Percentiles rank a stretch among this genome's conserved stretches.
Evolutionary conservation across 2,113 vertebrate species (phyloP).

Genomic region (Poeciliopsis turrubarensis): DNA sequence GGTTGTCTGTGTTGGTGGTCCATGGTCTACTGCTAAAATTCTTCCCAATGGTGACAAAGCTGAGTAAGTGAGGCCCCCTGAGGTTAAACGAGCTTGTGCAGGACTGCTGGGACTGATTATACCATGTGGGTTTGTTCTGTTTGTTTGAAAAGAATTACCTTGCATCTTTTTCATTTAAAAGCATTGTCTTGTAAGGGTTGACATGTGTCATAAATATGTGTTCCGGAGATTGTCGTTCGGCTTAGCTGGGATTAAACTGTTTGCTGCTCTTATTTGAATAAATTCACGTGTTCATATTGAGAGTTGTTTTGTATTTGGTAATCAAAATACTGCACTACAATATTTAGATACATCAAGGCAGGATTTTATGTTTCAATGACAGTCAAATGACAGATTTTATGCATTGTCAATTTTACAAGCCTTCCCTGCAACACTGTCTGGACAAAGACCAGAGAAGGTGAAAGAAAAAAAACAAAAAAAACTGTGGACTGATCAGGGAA

Average conservation of each 20-base stretch:
- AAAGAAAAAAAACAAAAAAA: constrained; percentile 2
- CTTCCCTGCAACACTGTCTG: constrained; percentile 48
- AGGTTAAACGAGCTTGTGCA: constrained; percentile 49
- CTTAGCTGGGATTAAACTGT: constrained; percentile 12
- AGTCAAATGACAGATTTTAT: no score
- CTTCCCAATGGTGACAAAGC: constrained; percentile 41
- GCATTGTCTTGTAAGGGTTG: constrained; percentile 29
- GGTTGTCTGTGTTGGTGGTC: constrained; percentile 77
- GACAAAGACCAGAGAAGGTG: constrained; percentile 49
- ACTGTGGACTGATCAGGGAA: constrained; percentile 6
- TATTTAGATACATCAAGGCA: constrained; percentile 33
- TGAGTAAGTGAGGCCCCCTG: constrained; percentile 31
- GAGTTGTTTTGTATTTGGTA: background rate
- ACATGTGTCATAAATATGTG: constrained; percentile 46
- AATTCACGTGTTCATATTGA: background rate
- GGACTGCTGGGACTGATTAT: constrained; percentile 63
- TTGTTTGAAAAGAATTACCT: constrained; percentile 66
- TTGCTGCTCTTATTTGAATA: constrained; percentile 18
- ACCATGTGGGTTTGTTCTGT: constrained; percentile 53
- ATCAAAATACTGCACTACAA: constrained; percentile 18
- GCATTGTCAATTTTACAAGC: constrained; percentile 55
- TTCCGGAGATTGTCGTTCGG: constrained; percentile 32
- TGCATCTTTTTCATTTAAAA: constrained; percentile 53
- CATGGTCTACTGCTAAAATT: constrained; percentile 34
- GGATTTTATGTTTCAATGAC: constrained; percentile 14